Conservation (phyloP, 2,888 invertebrate genomes). For the Mythimna vitellina region DNA sequence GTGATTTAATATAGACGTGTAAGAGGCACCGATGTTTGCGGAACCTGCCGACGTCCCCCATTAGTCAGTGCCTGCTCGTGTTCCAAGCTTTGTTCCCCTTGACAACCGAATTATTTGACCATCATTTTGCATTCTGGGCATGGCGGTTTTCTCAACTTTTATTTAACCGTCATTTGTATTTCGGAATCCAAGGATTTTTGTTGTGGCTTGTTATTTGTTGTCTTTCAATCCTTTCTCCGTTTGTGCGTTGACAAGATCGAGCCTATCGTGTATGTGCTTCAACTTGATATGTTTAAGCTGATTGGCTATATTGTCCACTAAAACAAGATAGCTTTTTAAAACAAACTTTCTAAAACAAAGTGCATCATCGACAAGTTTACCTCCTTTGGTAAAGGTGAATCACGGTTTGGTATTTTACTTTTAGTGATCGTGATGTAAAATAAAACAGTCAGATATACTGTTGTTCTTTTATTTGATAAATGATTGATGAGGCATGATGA, state of each 20-base stretch:
- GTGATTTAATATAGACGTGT: constrained; percentile 78
- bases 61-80: constrained; percentile 73
- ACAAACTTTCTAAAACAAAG: constrained; percentile 28
- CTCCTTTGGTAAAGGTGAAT: constrained; percentile 35
- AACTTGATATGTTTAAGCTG: background rate
- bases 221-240: constrained; percentile 3
- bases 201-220: constrained; percentile 6
- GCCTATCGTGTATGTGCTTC: background rate
- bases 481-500: constrained; percentile 32
- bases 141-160: constrained; percentile 53
- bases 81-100: constrained; percentile 77
- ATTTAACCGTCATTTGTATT: constrained; percentile 52
- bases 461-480: constrained; percentile 38
- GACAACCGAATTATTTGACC: constrained; percentile 81
- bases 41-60: constrained; percentile 69
- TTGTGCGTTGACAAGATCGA: background rate
- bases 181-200: constrained; percentile 13
- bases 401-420: constrained; percentile 49
- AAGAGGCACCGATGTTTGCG: constrained; percentile 67
- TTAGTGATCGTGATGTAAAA: constrained; percentile 38
- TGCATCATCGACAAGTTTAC: constrained; percentile 16
- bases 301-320: background rate
- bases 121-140: constrained; percentile 76
- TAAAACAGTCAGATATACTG: constrained; percentile 18
- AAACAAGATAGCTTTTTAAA: constrained; percentile 5